Conservation (phyloP, 1,140 invertebrate genomes). For the Aphelinus certus region DNA sequence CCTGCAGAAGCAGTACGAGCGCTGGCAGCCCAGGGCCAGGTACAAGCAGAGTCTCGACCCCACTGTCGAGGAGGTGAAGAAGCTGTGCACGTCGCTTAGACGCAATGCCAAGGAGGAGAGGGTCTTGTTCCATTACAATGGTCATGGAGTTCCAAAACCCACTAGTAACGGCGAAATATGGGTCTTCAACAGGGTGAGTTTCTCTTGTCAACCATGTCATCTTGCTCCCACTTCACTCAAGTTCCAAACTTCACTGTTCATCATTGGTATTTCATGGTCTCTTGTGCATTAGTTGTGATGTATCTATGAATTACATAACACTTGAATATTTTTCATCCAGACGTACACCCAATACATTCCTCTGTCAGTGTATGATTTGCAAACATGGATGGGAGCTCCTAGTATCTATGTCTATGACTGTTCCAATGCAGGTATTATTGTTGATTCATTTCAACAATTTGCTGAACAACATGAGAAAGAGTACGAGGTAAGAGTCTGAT, state of each 20-base stretch:
- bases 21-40: constrained; percentile 96
- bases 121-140: constrained; percentile 99
- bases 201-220: background rate
- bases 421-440: constrained; percentile 96
- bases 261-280: background rate
- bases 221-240: background rate
- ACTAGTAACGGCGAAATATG: constrained; percentile 99
- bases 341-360: constrained; percentile 99
- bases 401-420: constrained; percentile 99
- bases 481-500: constrained; percentile 71
- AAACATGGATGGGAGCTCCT: constrained; percentile 98
- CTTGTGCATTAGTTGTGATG: background rate
- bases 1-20: constrained; percentile 95
- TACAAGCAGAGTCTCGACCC: constrained; percentile 98
- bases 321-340: constrained; percentile 64
- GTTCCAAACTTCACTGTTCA: background rate
- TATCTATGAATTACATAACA: constrained; percentile 21
- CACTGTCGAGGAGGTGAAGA: constrained; percentile 97
- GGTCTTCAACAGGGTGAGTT: constrained; percentile 95
- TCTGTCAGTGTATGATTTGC: constrained; percentile 96
- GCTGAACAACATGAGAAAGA: constrained; percentile 91
- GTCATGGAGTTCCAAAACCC: constrained; percentile 98
- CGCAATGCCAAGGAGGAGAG: constrained; percentile 98
- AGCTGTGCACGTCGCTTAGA: constrained; percentile 93
- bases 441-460: constrained; percentile 92